Percentiles rank a stretch among this genome's conserved stretches.
These are phyloP conservation scores for Drosophila malerkotliana DNA, from an alignment of 1,140 invertebrate species.

Conservation along the genomic window DNA sequence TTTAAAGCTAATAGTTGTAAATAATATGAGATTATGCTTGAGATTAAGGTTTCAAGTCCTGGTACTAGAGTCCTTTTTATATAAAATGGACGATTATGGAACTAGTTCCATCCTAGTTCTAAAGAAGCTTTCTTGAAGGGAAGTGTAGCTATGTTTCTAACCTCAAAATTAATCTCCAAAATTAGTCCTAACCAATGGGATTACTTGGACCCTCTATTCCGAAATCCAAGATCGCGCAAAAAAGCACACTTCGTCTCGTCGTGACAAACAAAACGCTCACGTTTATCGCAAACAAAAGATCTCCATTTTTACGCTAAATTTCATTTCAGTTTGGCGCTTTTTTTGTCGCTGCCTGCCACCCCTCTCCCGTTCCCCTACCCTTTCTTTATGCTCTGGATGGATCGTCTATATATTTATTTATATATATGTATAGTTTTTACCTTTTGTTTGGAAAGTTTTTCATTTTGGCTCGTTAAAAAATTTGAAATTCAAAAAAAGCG, in stretches of 20 bases:
- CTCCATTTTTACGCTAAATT: conserved; percentile 80
- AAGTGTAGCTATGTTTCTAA: no score
- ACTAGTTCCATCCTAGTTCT: no score
- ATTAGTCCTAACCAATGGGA: background rate
- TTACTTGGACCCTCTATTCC: conserved; percentile 12
- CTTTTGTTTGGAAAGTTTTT: conserved; percentile 81
- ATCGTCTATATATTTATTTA: conserved; percentile 33
- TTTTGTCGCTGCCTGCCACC: conserved; percentile 28
- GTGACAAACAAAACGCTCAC: conserved; percentile 81
- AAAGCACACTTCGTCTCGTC: conserved; percentile 79
- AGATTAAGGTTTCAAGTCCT: background rate
- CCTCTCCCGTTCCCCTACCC: background rate
- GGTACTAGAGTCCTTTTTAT: background rate
- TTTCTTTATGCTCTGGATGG: conserved; percentile 66
- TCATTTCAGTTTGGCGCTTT: conserved; percentile 68
- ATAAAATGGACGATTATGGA: no score
- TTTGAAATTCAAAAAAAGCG: conserved; percentile 64
- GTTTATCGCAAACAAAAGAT: conserved; percentile 80
- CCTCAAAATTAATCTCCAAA: no score
- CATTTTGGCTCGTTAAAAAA: conserved; percentile 79
- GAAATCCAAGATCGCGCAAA: conserved; percentile 65
- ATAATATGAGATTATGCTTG: background rate
- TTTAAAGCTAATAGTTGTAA: background rate
- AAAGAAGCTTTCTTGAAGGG: no score
- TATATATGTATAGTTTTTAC: conserved; percentile 19